Percentiles rank a stretch among this genome's conserved stretches.
phyloP scores from a whole-genome alignment of 2,888 invertebrate species.

The Papilio protenor region DNA sequence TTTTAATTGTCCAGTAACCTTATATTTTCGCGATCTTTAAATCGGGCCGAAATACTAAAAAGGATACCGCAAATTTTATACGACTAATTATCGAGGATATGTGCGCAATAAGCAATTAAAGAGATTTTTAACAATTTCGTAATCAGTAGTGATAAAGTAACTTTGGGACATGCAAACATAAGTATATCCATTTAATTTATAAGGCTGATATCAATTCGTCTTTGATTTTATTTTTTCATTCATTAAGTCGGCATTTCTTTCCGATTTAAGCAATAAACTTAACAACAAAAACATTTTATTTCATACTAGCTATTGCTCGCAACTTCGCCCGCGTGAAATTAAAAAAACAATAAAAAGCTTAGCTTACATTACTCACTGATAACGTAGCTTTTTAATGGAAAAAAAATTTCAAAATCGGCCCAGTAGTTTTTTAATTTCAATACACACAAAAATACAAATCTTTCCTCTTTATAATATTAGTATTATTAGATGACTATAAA shows the following conservation, averaged over 20 bases:
- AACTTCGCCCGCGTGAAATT: too few species aligned
- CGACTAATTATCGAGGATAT: slow-evolving; percentile 18
- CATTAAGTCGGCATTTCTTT: neutral
- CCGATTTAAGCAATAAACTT: neutral
- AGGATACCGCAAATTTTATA: slow-evolving; percentile 30
- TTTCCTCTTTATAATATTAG: too few species aligned
- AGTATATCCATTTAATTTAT: slow-evolving; percentile 12
- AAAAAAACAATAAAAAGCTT: too few species aligned
- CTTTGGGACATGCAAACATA: slow-evolving; percentile 1
- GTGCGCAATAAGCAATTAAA: slow-evolving; percentile 19
- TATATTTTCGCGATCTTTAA: slow-evolving; percentile 15
- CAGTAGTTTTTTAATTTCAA: too few species aligned
- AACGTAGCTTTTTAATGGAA: too few species aligned
- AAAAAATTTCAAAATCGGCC: too few species aligned
- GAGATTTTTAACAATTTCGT: slow-evolving; percentile 12
- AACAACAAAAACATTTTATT: too few species aligned
- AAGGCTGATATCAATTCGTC: neutral
- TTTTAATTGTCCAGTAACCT: slow-evolving; percentile 48
- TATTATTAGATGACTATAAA: neutral
- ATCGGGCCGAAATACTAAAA: neutral
- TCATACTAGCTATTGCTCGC: too few species aligned
- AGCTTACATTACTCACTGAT: too few species aligned
- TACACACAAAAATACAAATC: too few species aligned
- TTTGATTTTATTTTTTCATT: neutral
- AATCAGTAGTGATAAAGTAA: slow-evolving; percentile 9